phyloP scores from a whole-genome alignment of 2,888 invertebrate species.

The Auanema sp. region DNA sequence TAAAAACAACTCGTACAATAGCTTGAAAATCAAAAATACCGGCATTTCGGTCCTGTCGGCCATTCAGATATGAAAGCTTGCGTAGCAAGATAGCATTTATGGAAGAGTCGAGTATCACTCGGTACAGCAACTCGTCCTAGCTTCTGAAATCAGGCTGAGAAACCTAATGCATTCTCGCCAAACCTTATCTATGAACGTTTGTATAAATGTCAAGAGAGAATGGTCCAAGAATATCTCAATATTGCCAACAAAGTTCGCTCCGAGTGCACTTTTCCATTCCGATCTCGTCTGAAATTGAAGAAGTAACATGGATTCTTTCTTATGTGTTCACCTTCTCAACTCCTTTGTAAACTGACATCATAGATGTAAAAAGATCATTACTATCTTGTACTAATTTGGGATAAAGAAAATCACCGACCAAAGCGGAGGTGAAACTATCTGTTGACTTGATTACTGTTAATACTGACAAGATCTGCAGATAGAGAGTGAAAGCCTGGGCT shows the following conservation, averaged over 20 bases:
- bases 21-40: background rate
- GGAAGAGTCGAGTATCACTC: conserved; percentile 49
- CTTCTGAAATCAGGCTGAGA: conserved; percentile 30
- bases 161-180: too few relatives aligned
- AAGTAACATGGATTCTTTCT: background rate
- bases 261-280: conserved; percentile 31
- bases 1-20: background rate
- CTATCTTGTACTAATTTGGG: conserved; percentile 27
- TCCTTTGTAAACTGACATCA: conserved; percentile 22
- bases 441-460: conserved; percentile 24
- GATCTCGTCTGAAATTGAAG: conserved; percentile 32
- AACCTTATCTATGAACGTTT: conserved; percentile 54
- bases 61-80: conserved; percentile 41
- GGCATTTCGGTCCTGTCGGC: conserved; percentile 23
- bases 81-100: conserved; percentile 39
- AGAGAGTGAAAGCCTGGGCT: too few relatives aligned
- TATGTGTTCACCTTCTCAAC: conserved; percentile 18
- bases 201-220: conserved; percentile 48
- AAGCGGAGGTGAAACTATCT: conserved; percentile 26
- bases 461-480: conserved; percentile 26
- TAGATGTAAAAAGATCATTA: conserved; percentile 8
- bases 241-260: conserved; percentile 24
- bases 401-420: conserved; percentile 34
- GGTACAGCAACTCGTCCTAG: conserved; percentile 49
- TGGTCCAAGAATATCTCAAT: conserved; percentile 49